Percentiles rank a stretch among this genome's conserved stretches.
Evolutionary conservation across 1,140 invertebrate species (phyloP).

Genomic region (Steinernema feltiae): DNA sequence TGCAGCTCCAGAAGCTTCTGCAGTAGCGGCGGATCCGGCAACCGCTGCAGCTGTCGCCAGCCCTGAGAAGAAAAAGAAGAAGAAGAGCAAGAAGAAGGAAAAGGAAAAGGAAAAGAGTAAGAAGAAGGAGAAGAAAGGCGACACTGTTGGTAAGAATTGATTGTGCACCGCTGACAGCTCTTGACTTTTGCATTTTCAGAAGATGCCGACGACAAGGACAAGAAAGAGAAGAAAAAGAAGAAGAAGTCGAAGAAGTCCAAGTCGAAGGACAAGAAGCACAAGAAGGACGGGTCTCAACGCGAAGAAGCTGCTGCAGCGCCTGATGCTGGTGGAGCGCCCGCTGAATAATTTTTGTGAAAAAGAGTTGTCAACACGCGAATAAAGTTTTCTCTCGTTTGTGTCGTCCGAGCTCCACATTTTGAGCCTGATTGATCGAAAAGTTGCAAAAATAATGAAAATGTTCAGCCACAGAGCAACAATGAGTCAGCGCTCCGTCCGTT

Average conservation of each 20-base stretch:
- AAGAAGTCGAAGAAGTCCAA: not conserved
- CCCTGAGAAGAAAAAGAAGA: not conserved
- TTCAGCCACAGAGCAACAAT: too few relatives aligned
- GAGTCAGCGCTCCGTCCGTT: too few relatives aligned
- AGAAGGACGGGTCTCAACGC: not conserved
- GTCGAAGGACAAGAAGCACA: not conserved
- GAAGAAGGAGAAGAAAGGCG: not conserved
- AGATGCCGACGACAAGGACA: not conserved
- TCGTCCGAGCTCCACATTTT: too few relatives aligned
- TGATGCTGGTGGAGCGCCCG: too few relatives aligned
- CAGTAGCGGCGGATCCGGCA: not conserved
- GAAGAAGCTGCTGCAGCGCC: not conserved
- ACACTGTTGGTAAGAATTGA: not conserved
- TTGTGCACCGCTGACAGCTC: not conserved
- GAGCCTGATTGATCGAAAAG: too few relatives aligned
- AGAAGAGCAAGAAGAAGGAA: not conserved
- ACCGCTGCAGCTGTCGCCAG: not conserved
- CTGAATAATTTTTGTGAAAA: too few relatives aligned
- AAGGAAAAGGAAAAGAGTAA: not conserved
- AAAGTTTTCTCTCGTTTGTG: too few relatives aligned
- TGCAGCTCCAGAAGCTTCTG: not conserved
- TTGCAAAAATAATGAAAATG: too few relatives aligned
- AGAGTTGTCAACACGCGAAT: too few relatives aligned
- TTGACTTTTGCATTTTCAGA: not conserved
- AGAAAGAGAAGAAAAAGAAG: not conserved